Base-by-base conservation (phyloP, 2,113 vertebrate genomes). In the Arenaria interpres region DNA sequence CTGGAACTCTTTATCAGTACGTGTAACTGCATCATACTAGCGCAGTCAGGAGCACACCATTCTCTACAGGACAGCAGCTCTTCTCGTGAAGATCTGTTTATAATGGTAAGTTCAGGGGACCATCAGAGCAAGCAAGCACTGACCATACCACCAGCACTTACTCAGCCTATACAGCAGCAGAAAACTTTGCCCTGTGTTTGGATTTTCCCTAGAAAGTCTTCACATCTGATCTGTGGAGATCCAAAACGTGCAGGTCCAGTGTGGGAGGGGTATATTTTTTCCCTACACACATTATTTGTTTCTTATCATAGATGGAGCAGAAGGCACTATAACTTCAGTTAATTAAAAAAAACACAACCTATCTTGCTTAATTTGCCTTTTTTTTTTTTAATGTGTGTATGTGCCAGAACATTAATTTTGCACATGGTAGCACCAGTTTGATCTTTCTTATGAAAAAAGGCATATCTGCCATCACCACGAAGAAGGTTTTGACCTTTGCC, bases 1-100 rank as follows among this genome's bases (percentile, higher is more conserved):
- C 67, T 46, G 56, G 16, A 62, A 14, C 18, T 6, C 27, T 45
- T 76, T 33, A 30, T 25, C 1, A 3, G 21, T 8, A 20, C 8
- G 0, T 51, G 10, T 20, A 14, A 21, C 50, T 45, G 4, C 20
- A 14, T 57, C 35, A 10, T 7, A 48, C 7, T 20, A 66, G 17
- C 1, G 0, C 20, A 56, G 45, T 28, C 35, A 45, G 57, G 27
- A 75, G 30, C 0, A 0, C 25, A 53, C 28, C 30, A 39, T 22
- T 75, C 56, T 43, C 23, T 41, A 27, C 19, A 85, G 35, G 30
- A 62, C 25, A 89, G 67, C 11, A 82, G 21, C 33, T 56, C 39
- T 54, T 56, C 12, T 7, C 51, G 10, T 50, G 66, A 57, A 14
- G 16, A 11, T 48, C 17, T 43, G 33, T 80, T 43, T 18, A 10